phyloP scores from a whole-genome alignment of 2,888 invertebrate genomes.

The Agonopterix heracliana region DNA sequence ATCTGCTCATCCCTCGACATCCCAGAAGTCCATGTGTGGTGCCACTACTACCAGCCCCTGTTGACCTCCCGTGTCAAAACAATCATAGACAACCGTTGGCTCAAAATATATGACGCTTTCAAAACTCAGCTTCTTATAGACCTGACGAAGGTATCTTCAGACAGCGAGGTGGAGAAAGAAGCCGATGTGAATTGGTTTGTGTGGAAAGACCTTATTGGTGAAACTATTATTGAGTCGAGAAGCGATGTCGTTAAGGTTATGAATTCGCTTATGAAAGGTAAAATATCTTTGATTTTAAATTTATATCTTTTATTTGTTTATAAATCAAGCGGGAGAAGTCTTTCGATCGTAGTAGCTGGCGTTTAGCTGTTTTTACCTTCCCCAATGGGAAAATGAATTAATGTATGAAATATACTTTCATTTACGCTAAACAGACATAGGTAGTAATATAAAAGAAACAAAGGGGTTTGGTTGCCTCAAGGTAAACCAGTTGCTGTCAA shows the following conservation, averaged over 20 bases:
- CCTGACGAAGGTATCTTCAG: constrained; percentile 55
- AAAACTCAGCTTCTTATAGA: constrained; percentile 58
- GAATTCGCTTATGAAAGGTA: constrained; percentile 68
- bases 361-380: too few relatives aligned
- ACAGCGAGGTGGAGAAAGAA: constrained; percentile 71
- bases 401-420: too few relatives aligned
- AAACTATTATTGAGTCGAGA: constrained; percentile 63
- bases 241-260: constrained; percentile 64
- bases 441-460: too few relatives aligned
- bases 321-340: too few relatives aligned
- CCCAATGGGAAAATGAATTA: too few relatives aligned
- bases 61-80: constrained; percentile 81
- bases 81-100: constrained; percentile 72
- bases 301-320: not conserved
- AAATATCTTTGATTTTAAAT: not conserved
- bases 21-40: constrained; percentile 79
- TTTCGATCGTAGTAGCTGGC: too few relatives aligned
- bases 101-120: constrained; percentile 50
- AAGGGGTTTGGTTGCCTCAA: too few relatives aligned
- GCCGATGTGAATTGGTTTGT: constrained; percentile 82
- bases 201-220: constrained; percentile 81
- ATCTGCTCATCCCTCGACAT: constrained; percentile 79
- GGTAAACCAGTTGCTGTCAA: too few relatives aligned
- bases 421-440: too few relatives aligned
- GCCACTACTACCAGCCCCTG: constrained; percentile 82